phyloP scores from a whole-genome alignment of 1,140 invertebrate species.

The Tyrophagus putrescentiae region DNA sequence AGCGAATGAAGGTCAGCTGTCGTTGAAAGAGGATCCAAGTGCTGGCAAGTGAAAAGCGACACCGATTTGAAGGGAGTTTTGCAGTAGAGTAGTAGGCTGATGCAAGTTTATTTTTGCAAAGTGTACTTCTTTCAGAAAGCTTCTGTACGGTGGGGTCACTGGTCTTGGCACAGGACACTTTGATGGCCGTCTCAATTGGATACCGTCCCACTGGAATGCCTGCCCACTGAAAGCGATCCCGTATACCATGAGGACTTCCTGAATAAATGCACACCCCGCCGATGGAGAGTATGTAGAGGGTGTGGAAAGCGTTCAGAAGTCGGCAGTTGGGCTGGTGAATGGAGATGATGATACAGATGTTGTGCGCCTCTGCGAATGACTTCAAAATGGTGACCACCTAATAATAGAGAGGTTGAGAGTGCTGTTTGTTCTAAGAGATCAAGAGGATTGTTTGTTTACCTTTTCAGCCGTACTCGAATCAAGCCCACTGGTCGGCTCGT shows the following conservation, averaged over 20 bases:
- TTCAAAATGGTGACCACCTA: not conserved
- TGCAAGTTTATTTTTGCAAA: not conserved
- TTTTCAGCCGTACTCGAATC: not conserved
- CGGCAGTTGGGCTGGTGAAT: constrained; percentile 19
- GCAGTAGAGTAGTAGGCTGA: not conserved
- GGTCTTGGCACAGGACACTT: not conserved
- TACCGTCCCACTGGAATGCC: not conserved
- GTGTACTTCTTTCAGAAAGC: not conserved
- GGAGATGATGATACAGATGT: not conserved
- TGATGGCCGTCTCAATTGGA: not conserved
- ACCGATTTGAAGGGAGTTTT: too few relatives aligned
- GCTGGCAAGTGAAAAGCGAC: too few relatives aligned
- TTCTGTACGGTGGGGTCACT: not conserved
- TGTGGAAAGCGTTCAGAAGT: constrained; percentile 11
- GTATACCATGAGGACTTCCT: not conserved
- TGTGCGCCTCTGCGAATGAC: not conserved
- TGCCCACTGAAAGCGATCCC: not conserved
- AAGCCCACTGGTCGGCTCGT: not conserved
- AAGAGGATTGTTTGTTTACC: not conserved
- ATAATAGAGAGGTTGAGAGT: not conserved
- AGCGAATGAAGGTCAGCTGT: too few relatives aligned
- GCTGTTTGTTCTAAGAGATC: not conserved
- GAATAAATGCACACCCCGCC: constrained; percentile 17
- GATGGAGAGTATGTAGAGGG: constrained; percentile 12
- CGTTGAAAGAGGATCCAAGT: too few relatives aligned